These are phyloP conservation scores for Luscinia luscinia DNA, from an alignment of 2,797 vertebrate species.

Conservation along the genomic window DNA sequence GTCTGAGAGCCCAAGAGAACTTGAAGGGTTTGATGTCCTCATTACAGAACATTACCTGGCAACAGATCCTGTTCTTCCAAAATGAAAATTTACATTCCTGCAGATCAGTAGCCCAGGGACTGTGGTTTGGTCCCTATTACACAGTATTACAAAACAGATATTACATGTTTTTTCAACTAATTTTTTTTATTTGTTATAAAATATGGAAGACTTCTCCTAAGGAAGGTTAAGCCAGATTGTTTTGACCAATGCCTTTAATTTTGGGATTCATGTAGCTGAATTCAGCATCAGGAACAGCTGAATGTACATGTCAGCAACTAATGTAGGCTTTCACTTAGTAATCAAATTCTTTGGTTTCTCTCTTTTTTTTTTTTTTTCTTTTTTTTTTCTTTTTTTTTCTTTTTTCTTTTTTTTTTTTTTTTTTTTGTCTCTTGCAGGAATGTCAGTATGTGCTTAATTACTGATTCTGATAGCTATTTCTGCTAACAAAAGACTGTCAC, in stretches of 20 bases:
- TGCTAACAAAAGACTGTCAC: background rate
- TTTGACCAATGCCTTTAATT: background rate
- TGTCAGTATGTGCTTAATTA: background rate
- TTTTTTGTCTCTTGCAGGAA: background rate
- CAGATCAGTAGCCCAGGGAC: background rate
- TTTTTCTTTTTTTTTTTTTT: background rate
- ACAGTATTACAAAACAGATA: background rate
- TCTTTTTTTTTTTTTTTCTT: background rate
- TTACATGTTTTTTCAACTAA: background rate
- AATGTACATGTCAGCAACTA: background rate
- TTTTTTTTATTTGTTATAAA: background rate
- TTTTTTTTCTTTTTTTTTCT: no score
- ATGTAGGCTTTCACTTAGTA: background rate
- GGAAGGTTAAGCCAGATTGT: background rate
- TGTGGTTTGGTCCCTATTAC: background rate
- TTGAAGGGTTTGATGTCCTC: background rate
- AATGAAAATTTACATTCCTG: background rate
- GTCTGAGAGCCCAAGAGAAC: background rate
- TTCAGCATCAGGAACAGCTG: background rate
- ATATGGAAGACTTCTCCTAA: background rate
- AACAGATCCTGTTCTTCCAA: background rate
- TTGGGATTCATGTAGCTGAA: background rate
- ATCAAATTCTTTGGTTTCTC: background rate
- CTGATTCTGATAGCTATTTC: background rate
- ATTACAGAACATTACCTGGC: background rate